These are phyloP conservation scores for Drosophila persimilis DNA, from an alignment of 1,140 invertebrate species.

Conservation along the genomic window DNA sequence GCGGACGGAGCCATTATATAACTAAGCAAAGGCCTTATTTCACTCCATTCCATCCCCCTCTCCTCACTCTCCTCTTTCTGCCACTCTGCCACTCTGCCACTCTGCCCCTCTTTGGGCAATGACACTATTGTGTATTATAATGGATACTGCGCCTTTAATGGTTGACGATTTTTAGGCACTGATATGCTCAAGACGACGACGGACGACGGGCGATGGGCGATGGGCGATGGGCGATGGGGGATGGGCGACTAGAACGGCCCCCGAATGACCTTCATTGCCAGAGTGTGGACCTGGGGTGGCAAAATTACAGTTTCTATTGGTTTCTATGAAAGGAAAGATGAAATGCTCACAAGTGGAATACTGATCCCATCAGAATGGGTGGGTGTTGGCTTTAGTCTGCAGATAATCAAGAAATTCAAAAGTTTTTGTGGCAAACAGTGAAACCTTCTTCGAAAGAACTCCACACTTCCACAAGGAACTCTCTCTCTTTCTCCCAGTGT, in stretches of 20 bases:
- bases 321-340: slow-evolving; percentile 27
- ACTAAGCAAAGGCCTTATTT: slow-evolving; percentile 32
- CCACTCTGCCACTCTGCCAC: no score
- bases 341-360: slow-evolving; percentile 29
- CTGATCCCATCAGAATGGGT: slow-evolving; percentile 14
- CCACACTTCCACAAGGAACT: no score
- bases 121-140: slow-evolving; percentile 76
- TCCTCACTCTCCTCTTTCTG: not conserved
- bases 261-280: slow-evolving; percentile 55
- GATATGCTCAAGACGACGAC: slow-evolving; percentile 42
- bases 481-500: no score
- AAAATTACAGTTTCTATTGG: slow-evolving; percentile 1
- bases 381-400: slow-evolving; percentile 12
- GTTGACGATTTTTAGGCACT: slow-evolving; percentile 62
- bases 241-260: slow-evolving; percentile 21
- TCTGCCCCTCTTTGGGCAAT: slow-evolving; percentile 52
- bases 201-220: no score
- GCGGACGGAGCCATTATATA: slow-evolving; percentile 46
- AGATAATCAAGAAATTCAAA: slow-evolving; percentile 26
- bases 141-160: slow-evolving; percentile 68
- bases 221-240: not conserved
- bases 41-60: no score
- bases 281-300: not conserved
- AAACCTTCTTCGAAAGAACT: no score
- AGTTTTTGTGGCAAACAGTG: no score